phyloP scores from a whole-genome alignment of 2,888 invertebrate species.

The Tipula lateralis region DNA sequence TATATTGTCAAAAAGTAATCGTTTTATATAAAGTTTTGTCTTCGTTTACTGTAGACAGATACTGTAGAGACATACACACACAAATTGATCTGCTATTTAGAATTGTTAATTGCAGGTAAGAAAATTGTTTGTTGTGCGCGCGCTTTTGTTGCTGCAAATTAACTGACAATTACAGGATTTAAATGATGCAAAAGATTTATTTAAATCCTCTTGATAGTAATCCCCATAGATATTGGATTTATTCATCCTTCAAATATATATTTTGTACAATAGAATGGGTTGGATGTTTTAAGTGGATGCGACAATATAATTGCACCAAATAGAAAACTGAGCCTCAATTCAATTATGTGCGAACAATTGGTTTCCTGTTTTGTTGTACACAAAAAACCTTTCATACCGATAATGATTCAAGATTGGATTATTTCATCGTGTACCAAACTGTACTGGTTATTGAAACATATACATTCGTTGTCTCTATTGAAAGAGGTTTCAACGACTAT shows the following conservation, averaged over 20 bases:
- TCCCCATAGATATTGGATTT: neutral
- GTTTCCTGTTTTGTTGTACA: neutral
- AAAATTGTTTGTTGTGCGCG: neutral
- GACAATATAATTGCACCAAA: neutral
- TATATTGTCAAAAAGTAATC: conserved; percentile 1
- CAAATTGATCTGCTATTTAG: neutral
- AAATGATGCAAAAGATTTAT: neutral
- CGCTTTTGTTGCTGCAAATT: neutral
- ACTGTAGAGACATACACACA: neutral
- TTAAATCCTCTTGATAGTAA: conserved; percentile 15
- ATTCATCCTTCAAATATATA: neutral
- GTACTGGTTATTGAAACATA: too few species aligned
- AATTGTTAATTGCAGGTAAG: conserved; percentile 11
- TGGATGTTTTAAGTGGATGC: neutral
- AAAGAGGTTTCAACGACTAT: neutral
- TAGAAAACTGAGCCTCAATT: neutral
- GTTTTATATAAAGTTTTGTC: neutral
- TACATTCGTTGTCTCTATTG: too few species aligned
- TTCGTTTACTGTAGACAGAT: neutral
- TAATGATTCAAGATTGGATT: too few species aligned
- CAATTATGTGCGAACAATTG: neutral
- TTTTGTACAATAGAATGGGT: neutral
- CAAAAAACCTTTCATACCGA: too few species aligned
- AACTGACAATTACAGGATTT: neutral
- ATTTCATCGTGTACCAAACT: too few species aligned